phyloP scores from a whole-genome alignment of 1,140 invertebrate genomes.

The Aphis craccivora region DNA sequence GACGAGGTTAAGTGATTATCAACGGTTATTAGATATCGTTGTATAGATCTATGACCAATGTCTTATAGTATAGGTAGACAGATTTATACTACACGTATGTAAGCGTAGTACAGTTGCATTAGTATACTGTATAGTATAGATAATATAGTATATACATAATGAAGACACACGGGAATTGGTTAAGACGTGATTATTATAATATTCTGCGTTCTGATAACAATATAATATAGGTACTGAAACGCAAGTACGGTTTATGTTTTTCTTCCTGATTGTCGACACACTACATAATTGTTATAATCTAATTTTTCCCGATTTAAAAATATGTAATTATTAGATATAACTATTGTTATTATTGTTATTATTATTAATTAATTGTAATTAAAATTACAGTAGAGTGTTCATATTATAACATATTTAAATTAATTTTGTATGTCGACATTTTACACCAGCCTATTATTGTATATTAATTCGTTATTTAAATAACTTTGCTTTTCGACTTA shows the following conservation, averaged over 20 bases:
- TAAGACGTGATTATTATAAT: constrained; percentile 17
- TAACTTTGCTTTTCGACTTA: not conserved
- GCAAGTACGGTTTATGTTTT: not conserved
- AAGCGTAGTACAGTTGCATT: not conserved
- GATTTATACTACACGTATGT: not conserved
- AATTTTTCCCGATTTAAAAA: not conserved
- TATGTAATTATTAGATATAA: not conserved
- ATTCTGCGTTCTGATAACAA: not conserved
- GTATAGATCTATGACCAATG: no score
- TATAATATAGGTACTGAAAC: not conserved
- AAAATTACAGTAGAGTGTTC: no score
- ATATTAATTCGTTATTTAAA: not conserved
- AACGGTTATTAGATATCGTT: no score
- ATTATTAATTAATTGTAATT: not conserved
- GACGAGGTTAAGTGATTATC: no score
- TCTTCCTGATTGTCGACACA: not conserved
- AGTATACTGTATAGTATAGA: not conserved
- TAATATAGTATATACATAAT: not conserved
- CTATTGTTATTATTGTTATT: not conserved
- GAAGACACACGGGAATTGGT: not conserved
- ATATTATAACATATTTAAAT: no score
- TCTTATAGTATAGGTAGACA: not conserved
- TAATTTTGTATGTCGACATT: not conserved
- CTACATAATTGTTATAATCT: not conserved
- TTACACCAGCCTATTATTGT: not conserved